These are phyloP conservation scores for Pteromalus puparum DNA, from an alignment of 1,140 invertebrate species.

Conservation along the genomic window DNA sequence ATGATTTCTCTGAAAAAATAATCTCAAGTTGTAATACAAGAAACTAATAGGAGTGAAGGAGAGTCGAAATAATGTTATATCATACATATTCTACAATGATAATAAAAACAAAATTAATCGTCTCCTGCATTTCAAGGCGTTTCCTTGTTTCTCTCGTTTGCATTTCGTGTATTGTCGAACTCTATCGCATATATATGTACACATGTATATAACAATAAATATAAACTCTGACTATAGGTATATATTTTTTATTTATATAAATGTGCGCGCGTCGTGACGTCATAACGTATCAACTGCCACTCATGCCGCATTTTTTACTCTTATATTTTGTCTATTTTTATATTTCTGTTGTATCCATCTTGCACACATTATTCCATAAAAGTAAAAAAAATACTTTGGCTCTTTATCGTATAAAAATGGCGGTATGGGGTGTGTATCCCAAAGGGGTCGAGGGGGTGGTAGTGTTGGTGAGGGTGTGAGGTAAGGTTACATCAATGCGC, in stretches of 20 bases:
- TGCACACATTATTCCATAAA: neutral
- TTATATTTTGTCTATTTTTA: neutral
- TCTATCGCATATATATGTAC: neutral
- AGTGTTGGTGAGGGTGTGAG: neutral
- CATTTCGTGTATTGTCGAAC: neutral
- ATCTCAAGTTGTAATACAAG: neutral
- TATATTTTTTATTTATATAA: neutral
- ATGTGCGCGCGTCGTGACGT: too few species aligned
- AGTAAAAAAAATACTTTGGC: neutral
- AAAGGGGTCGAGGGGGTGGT: neutral
- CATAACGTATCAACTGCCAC: constrained; percentile 13
- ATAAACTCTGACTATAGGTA: constrained; percentile 8
- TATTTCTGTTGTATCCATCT: neutral
- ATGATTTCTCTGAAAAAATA: neutral
- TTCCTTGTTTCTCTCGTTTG: neutral
- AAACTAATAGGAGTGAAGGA: neutral
- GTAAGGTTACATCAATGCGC: constrained; percentile 8
- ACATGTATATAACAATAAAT: neutral
- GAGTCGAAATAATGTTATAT: neutral
- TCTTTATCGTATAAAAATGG: constrained; percentile 20
- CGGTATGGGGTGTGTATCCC: constrained; percentile 1
- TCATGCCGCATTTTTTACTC: constrained; percentile 24
- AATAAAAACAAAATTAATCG: neutral
- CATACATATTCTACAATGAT: constrained; percentile 29
- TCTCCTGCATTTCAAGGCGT: constrained; percentile 32